Base-by-base conservation (phyloP, 2,113 vertebrate species). In the Urocitellus parryii region DNA sequence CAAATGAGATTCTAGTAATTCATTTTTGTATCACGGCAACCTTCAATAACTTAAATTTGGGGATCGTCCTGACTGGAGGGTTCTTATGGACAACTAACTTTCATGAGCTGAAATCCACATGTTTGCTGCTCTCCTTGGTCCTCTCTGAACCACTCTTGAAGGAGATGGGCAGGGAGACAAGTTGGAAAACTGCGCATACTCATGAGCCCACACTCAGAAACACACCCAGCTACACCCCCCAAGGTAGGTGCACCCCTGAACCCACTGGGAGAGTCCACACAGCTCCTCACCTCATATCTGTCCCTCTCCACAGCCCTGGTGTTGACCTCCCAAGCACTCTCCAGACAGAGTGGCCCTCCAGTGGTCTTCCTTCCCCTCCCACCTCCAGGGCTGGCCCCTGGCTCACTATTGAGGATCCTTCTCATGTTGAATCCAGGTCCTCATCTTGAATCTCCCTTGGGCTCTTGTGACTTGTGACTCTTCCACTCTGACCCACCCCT, bases 251-350 rank as follows among this genome's bases (percentile, higher is more conserved):
- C 67, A 68, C 67, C 67, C 65, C 67, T 34, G 67, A 17, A 34
- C 13, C 67, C 32, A 34, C 67, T 32, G 1, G 32, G 12, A 65
- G 20, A 3, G 1, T 34, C 68, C 1, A 4, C 0, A 2, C 7
- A 5, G 61, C 77, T 16, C 32, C 4, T 16, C 2, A 27, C 39
- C 27, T 7, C 53, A 18, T 2, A 1, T 12, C 94, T 56, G 32
- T 32, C 48, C 34, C 5, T n/a, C 61, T 22, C 25, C 37, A 32
- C 0, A 32, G 20, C 48, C 8, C 1, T 22, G 4, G 45, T 32
- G 58, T 72, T 39, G 34, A n/a, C 4, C 27, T 42, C 87, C 70
- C n/a, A 25, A n/a, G 32, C 25, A 37, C 37, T 61, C 58, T 61
- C 58, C 58, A 61, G 56, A 58, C 56, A 58, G 58, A 7, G 22